Evolutionary conservation across 1,140 invertebrate genomes (phyloP), one percentile per base, ranked within the genome.

Genomic region (Meloidogyne exigua): DNA sequence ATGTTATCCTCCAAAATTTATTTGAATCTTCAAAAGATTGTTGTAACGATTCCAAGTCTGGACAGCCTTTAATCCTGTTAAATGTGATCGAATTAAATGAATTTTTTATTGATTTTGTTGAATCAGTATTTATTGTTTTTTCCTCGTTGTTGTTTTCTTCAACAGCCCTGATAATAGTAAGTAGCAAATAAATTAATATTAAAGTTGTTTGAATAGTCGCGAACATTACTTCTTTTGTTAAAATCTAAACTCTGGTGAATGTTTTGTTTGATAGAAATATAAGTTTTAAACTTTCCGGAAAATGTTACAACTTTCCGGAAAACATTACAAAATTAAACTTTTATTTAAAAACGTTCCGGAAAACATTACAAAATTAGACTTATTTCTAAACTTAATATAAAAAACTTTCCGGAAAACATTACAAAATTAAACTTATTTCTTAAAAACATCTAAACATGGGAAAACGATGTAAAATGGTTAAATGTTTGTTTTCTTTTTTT

Each of bases 11-110:
- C n/a, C 15, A 39, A 28, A 73, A 7, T 73, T 10, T 73, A 12
- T 26, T 2, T 2, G 49, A 36, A 15, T 18, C 21, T 1, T 57
- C 49, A 57, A n/a, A n/a, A n/a, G 18, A 44, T 9, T n/a, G 13
- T 32, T 78, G 65, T n/a, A 78, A 68, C 0, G 76, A 66, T 65
- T 79, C 77, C 21, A 79, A 62, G 21, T 79, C 78, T 18, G 77
- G 78, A 32, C 77, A 79, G 21, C 77, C 77, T 10, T 21, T 28
- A n/a, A 76, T 64, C 18, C 72, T 23, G 21, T 62, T 73, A 39
- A 65, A 73, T n/a, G 26, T 73, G 21, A 73, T 65, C 25, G 39
- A 26, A n/a, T 10, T 64, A 3, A n/a, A 66, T 66, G 25, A 15
- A 36, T 65, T 65, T 65, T 23, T 23, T 65, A 25, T 23, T 28